Percentiles rank a stretch among this genome's conserved stretches.
Conservation (phyloP, 2,797 vertebrate species). For the Lepilemur septentrionalis region DNA sequence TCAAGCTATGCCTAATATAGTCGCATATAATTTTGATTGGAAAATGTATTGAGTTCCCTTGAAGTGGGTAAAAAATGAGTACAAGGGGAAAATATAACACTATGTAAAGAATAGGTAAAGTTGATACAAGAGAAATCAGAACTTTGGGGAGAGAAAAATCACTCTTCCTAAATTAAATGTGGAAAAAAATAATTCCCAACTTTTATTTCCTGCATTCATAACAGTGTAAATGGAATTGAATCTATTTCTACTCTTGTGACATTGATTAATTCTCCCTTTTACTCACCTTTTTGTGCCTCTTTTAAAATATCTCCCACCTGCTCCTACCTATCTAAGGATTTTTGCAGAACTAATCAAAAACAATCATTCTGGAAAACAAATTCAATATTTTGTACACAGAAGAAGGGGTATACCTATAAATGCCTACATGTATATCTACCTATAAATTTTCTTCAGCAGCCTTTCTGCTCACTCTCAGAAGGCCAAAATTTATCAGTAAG, state of each 20-base stretch:
- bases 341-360: conserved; percentile 42
- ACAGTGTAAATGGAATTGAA: not conserved
- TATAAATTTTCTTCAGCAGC: not conserved
- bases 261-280: not conserved
- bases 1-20: not conserved
- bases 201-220: not conserved
- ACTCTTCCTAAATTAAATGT: conserved; percentile 2
- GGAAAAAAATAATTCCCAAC: not conserved
- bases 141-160: conserved; percentile 1
- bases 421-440: not conserved
- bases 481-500: not conserved
- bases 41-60: not conserved
- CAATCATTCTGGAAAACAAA: conserved; percentile 5
- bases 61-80: not conserved
- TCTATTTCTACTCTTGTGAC: conserved; percentile 14
- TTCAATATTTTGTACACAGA: not conserved
- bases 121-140: conserved; percentile 36
- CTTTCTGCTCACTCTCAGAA: not conserved
- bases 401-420: not conserved
- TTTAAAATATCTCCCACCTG: not conserved
- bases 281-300: not conserved
- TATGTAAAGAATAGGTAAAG: not conserved
- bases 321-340: not conserved
- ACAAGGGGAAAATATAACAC: not conserved
- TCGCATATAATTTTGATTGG: not conserved